Percentiles rank a stretch among this genome's conserved stretches.
phyloP scores from a whole-genome alignment of 2,888 invertebrate genomes.

The Caenorhabditis drosophilae region DNA sequence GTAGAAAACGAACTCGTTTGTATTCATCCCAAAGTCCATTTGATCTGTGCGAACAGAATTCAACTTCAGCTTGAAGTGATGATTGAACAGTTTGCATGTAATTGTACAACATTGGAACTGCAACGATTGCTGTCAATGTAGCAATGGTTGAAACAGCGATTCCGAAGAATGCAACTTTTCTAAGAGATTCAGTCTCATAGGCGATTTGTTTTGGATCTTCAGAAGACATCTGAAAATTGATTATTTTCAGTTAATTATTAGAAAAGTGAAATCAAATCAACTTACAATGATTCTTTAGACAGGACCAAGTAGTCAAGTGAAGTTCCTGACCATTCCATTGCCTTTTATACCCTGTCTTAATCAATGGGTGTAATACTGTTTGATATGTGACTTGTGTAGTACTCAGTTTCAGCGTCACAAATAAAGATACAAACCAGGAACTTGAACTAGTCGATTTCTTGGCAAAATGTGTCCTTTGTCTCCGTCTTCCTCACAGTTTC shows the following conservation, averaged over 20 bases:
- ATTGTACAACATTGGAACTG: constrained; percentile 59
- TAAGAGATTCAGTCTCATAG: constrained; percentile 46
- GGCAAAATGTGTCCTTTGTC: too few relatives aligned
- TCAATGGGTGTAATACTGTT: constrained; percentile 31
- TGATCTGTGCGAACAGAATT: constrained; percentile 55
- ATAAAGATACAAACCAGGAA: too few relatives aligned
- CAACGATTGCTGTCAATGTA: constrained; percentile 54
- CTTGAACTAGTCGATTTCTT: too few relatives aligned
- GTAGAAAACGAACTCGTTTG: constrained; percentile 29
- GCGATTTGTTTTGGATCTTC: constrained; percentile 46
- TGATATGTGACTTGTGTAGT: too few relatives aligned
- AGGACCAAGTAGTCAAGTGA: constrained; percentile 42
- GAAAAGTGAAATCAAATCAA: constrained; percentile 1
- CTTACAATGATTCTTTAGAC: constrained; percentile 32
- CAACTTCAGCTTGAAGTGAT: constrained; percentile 53
- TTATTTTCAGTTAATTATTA: background rate
- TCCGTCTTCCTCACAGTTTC: too few relatives aligned
- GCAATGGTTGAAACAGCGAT: constrained; percentile 58
- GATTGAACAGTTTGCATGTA: constrained; percentile 60
- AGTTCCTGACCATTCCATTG: constrained; percentile 13
- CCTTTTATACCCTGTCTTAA: constrained; percentile 22
- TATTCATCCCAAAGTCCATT: constrained; percentile 58
- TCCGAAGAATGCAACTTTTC: constrained; percentile 53
- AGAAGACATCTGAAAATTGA: constrained; percentile 33
- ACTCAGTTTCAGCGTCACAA: too few relatives aligned